phyloP scores from a whole-genome alignment of 2,113 vertebrate genomes.

The Pholis gunnellus region DNA sequence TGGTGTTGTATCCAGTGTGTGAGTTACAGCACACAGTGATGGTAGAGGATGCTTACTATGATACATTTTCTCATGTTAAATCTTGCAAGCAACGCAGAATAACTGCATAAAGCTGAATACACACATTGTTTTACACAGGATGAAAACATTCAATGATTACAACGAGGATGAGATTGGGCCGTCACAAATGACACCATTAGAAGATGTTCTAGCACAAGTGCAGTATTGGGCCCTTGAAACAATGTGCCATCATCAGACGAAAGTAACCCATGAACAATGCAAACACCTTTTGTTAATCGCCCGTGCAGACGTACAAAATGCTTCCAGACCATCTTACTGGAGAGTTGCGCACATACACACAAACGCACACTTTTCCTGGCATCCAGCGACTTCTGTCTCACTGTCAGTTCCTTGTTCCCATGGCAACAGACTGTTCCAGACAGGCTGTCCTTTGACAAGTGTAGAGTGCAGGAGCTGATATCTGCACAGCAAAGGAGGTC shows the following conservation, averaged over 20 bases:
- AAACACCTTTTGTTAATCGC: background rate
- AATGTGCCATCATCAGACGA: too few species aligned
- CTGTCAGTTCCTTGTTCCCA: conserved; percentile 49
- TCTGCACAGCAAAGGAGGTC: conserved; percentile 26
- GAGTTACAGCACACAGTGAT: background rate
- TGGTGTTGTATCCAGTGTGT: background rate
- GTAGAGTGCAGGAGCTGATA: background rate
- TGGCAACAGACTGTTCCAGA: conserved; percentile 58
- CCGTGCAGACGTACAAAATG: background rate
- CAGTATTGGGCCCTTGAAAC: too few species aligned
- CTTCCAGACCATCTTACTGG: background rate
- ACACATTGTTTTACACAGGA: too few species aligned
- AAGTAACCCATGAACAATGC: background rate
- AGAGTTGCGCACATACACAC: background rate
- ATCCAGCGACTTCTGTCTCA: conserved; percentile 17
- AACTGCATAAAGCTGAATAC: too few species aligned
- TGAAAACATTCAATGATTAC: too few species aligned
- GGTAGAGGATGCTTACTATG: too few species aligned
- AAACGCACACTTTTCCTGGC: background rate
- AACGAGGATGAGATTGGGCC: too few species aligned
- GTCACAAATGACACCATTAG: background rate
- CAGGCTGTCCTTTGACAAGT: conserved; percentile 22
- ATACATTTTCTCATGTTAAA: too few species aligned
- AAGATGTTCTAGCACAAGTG: background rate
- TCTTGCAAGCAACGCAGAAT: too few species aligned